Percentiles rank a stretch among this genome's conserved stretches.
phyloP scores from a whole-genome alignment of 2,797 vertebrate species.

The Brachyalestes nurse region DNA sequence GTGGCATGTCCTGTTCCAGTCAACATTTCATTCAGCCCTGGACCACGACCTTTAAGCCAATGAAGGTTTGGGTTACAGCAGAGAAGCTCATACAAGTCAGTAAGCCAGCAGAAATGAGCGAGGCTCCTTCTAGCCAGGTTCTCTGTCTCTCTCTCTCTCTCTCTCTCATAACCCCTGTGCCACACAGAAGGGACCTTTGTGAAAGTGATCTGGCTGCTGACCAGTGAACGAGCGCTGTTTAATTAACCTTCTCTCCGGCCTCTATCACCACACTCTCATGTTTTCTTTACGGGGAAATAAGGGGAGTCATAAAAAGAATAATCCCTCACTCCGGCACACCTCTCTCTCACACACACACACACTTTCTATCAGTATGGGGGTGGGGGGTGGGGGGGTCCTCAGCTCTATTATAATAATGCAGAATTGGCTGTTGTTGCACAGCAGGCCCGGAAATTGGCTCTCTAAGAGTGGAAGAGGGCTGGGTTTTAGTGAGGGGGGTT shows the following conservation, averaged over 20 bases:
- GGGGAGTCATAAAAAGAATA: slow-evolving; percentile 30
- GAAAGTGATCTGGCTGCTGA: slow-evolving; percentile 49
- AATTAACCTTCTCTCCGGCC: slow-evolving; percentile 59
- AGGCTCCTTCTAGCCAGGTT: slow-evolving; percentile 43
- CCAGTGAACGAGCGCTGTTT: slow-evolving; percentile 46
- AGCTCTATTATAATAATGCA: slow-evolving; percentile 64
- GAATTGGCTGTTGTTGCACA: slow-evolving; percentile 68
- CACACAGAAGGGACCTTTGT: slow-evolving; percentile 61
- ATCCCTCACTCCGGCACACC: slow-evolving; percentile 51
- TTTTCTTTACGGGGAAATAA: slow-evolving; percentile 41
- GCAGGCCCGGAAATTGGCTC: slow-evolving; percentile 74
- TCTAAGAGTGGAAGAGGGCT: slow-evolving; percentile 66
- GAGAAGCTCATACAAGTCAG: slow-evolving; percentile 40
- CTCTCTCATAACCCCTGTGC: slow-evolving; percentile 45
- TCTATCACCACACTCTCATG: slow-evolving; percentile 49
- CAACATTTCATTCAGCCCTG: slow-evolving; percentile 51
- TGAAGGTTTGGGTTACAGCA: slow-evolving; percentile 51
- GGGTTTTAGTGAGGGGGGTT: slow-evolving; percentile 36
- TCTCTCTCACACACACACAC: slow-evolving; percentile 61
- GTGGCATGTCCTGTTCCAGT: slow-evolving; percentile 48
- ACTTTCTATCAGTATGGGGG: slow-evolving; percentile 33
- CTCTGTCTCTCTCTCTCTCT: slow-evolving; percentile 23
- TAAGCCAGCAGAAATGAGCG: slow-evolving; percentile 47
- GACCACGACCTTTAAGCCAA: slow-evolving; percentile 39
- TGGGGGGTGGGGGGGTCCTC: slow-evolving; percentile 11